These are phyloP conservation scores for Apodemus agrarius DNA, from an alignment of 2,797 vertebrate genomes.

Conservation along the genomic window DNA sequence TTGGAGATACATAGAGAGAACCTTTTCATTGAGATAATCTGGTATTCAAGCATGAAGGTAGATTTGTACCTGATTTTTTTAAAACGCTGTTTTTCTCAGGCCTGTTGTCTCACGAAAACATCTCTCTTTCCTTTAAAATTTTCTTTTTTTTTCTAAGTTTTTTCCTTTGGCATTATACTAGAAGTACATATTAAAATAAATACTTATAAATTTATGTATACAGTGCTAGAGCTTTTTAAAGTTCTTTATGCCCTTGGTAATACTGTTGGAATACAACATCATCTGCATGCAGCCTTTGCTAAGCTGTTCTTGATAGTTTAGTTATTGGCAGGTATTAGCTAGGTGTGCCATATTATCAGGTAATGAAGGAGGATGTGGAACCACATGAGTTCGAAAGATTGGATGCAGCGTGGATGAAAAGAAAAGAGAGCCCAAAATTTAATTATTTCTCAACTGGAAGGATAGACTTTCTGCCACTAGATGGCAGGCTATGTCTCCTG, in stretches of 20 bases:
- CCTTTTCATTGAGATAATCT: background rate
- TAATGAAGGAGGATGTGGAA: background rate
- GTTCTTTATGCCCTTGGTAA: background rate
- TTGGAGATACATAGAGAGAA: background rate
- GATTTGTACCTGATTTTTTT: background rate
- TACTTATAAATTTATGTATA: background rate
- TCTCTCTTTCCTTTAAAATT: background rate
- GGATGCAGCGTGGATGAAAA: background rate
- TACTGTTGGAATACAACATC: background rate
- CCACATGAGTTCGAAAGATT: background rate
- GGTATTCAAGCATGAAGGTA: background rate
- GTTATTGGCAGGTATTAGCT: background rate
- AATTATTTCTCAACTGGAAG: background rate
- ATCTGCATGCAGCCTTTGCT: background rate
- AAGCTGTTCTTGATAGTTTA: background rate
- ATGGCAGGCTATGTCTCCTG: background rate
- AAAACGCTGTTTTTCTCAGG: background rate
- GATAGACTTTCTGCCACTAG: background rate
- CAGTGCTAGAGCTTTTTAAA: background rate
- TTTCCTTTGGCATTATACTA: background rate
- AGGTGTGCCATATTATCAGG: background rate
- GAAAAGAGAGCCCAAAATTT: background rate
- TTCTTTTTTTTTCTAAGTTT: background rate
- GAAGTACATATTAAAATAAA: constrained; percentile 17
- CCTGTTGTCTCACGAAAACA: background rate